These are phyloP conservation scores for Cettia cetti DNA, from an alignment of 2,113 vertebrate species.

Conservation along the genomic window DNA sequence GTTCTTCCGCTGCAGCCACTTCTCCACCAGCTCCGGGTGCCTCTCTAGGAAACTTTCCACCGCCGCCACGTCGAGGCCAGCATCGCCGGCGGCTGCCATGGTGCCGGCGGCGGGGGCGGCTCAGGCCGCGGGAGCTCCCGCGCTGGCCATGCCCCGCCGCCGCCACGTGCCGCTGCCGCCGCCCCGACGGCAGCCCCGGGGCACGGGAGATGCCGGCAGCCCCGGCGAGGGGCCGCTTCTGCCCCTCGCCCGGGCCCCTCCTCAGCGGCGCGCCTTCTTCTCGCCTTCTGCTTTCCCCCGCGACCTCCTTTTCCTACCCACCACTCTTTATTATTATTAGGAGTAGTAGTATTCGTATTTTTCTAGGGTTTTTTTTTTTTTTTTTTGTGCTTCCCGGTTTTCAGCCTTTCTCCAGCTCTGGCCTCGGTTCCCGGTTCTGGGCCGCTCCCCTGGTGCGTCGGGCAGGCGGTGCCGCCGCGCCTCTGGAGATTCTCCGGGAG, in stretches of 20 bases:
- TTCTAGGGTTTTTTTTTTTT: neutral
- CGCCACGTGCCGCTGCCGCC: neutral
- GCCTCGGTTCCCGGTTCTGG: neutral
- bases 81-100: constrained; percentile 77
- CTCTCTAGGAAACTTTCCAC: constrained; percentile 97
- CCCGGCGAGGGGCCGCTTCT: neutral
- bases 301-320: neutral
- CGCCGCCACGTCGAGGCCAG: constrained; percentile 85
- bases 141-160: neutral
- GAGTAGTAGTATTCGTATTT: neutral
- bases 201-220: neutral
- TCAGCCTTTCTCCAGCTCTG: neutral
- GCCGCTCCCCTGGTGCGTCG: neutral
- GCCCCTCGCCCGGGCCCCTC: neutral
- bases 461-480: neutral
- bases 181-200: neutral
- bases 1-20: constrained; percentile 84
- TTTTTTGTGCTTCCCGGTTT: neutral
- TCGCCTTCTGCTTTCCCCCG: neutral
- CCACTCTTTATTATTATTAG: neutral
- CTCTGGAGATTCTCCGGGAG: neutral
- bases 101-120: neutral
- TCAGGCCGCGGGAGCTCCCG: neutral
- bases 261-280: neutral
- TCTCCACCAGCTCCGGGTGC: constrained; percentile 90